phyloP scores from a whole-genome alignment of 2,797 vertebrate species.

The Podarcis lilfordi region DNA sequence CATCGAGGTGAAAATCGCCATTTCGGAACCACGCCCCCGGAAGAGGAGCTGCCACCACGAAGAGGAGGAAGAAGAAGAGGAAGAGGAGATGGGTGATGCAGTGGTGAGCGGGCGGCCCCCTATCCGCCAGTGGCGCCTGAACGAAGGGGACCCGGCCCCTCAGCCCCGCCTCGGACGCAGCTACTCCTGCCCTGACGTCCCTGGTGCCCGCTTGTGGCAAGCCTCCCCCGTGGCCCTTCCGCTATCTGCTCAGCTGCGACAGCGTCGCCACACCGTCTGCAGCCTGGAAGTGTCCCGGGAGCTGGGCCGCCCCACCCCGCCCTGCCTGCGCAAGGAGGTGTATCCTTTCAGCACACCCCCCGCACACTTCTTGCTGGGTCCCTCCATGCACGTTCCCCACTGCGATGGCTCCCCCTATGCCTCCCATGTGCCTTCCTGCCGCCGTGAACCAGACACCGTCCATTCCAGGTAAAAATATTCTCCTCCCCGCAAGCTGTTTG shows the following conservation, averaged over 20 bases:
- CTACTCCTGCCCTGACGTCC: slow-evolving; percentile 87
- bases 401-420: slow-evolving; percentile 73
- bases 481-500: not conserved
- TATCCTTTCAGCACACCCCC: slow-evolving; percentile 79
- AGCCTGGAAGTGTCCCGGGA: slow-evolving; percentile 79
- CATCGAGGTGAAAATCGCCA: slow-evolving; percentile 71
- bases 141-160: slow-evolving; percentile 43
- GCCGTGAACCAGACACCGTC: not conserved
- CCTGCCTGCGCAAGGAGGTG: slow-evolving; percentile 90
- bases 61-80: slow-evolving; percentile 12
- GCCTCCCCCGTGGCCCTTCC: slow-evolving; percentile 41
- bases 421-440: slow-evolving; percentile 39
- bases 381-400: slow-evolving; percentile 49
- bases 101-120: slow-evolving; percentile 69
- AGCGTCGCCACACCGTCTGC: slow-evolving; percentile 86
- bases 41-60: slow-evolving; percentile 34
- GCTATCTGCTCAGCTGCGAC: slow-evolving; percentile 38
- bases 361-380: slow-evolving; percentile 39
- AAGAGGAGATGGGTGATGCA: not conserved
- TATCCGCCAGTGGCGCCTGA: slow-evolving; percentile 67
- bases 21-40: slow-evolving; percentile 57
- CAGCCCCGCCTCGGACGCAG: slow-evolving; percentile 79
- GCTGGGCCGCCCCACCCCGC: slow-evolving; percentile 34
- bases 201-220: slow-evolving; percentile 40
- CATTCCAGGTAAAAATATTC: slow-evolving; percentile 16